Evolutionary conservation across 2,113 vertebrate species (phyloP), one percentile per base, ranked within the genome.

Genomic region (Istiophorus platypterus): DNA sequence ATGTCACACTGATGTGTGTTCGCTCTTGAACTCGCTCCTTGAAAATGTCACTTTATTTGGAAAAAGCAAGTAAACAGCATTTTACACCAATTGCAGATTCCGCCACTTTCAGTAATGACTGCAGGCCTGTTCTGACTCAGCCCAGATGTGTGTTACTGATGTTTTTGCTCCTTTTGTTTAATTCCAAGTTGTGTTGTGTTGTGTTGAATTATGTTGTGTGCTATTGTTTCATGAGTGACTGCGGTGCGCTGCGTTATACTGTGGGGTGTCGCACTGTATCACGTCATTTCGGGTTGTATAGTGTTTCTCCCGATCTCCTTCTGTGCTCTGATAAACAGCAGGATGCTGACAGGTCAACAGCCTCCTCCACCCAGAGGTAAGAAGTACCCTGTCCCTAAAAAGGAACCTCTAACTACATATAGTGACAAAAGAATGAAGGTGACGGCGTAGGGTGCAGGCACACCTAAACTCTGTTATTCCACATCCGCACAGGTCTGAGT

Each of bases 261-360:
- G 49, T 26, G 1, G 5, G 5, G 0, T 3, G 15, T 22, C 37
- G 20, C 20, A 27, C 42, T 24, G 26, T 42, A 37, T 57, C 27
- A 20, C 20, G 45, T 56, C 72, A 47, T 66, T 27, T 65, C 37
- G 18, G 26, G 6, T 15, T 62, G 45, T 26, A 47, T 64, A 67
- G 72, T 29, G 41, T 47, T 72, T 61, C 54, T 51, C 41, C 5
- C n/a, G 12, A 72, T 37, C 54, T 27, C 24, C 54, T 45, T 66
- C 54, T 58, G 73, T 18, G 52, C 66, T 72, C 45, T 67, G 71
- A 69, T 37, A 77, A 78, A 39, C 86, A 83, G 86, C 61, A 63
- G 80, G 84, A 72, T 22, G 59, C 72, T 67, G 70, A 67, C 78
- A 89, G 91, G 92, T 92, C 88, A 92, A 88, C 76, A 85, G 85